Percentiles rank a stretch among this genome's conserved stretches.
Evolutionary conservation across 1,140 invertebrate genomes (phyloP).

Genomic region (Sesamia nonagrioides): DNA sequence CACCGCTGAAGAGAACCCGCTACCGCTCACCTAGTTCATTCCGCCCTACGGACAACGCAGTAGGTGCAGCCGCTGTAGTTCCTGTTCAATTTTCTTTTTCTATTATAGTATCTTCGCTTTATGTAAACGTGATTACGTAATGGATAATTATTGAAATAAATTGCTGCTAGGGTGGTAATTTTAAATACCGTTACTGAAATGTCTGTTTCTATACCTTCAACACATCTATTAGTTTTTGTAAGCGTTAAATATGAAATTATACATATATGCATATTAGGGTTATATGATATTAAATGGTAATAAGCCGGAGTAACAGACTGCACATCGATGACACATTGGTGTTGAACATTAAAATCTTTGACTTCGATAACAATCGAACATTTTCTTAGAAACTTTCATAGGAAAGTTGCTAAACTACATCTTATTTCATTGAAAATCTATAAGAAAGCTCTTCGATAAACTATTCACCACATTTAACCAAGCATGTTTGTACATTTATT

Average conservation of each 20-base stretch:
- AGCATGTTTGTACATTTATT: not conserved
- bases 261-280: not conserved
- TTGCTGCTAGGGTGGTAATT: constrained; percentile 8
- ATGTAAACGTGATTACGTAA: constrained; percentile 29
- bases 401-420: not conserved
- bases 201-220: not conserved
- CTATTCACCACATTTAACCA: not conserved
- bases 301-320: not conserved
- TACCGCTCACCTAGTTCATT: constrained; percentile 71
- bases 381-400: constrained; percentile 13
- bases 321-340: not conserved
- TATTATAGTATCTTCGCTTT: constrained; percentile 18
- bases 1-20: constrained; percentile 60
- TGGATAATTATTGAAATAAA: constrained; percentile 7
- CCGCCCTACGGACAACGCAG: constrained; percentile 71
- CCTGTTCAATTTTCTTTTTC: constrained; percentile 51
- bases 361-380: not conserved
- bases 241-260: not conserved
- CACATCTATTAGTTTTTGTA: not conserved
- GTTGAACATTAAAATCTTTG: not conserved
- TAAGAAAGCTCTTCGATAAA: not conserved
- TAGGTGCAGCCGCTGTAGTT: constrained; percentile 67
- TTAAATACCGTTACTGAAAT: constrained; percentile 15
- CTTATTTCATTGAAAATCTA: not conserved
- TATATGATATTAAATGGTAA: not conserved